Evolutionary conservation across 2,113 vertebrate genomes (phyloP), one percentile per base, ranked within the genome.

Genomic region (Hippocampus abdominalis): DNA sequence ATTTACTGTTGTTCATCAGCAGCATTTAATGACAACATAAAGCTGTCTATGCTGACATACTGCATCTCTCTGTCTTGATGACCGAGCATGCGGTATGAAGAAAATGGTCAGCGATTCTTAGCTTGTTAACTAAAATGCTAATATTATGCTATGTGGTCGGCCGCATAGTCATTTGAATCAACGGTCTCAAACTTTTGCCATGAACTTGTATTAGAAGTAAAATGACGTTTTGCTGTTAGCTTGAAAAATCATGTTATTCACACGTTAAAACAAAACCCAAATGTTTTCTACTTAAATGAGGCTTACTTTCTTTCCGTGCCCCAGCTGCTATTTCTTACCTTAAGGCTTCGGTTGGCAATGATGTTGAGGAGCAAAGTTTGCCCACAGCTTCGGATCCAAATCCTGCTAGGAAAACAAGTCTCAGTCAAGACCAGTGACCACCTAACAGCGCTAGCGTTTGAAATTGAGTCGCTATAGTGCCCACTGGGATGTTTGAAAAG

Each of bases 341-440:
- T 89, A 91, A 80, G 0, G 89, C 61, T 84, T 91, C 93, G 72
- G 93, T 93, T 76, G 93, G 93, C 56, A 89, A 83, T 20, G 94
- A 72, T 40, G 83, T 83, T 49, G 93, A 91, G 73, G 82, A 92
- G 90, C 89, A 92, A 85, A 94, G 84, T 82, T 90, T 93, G 77
- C 87, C 23, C 9, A 91, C 80, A 62, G 91, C 84, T 85, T 91
- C 92, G 77, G 92, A 88, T 88, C 87, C 93, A 92, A 95, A 93
- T 89, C 91, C 91, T 93, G 69, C 53, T 21, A 83, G 82, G 49
- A 79, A 79, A 18, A 69, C 2, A 53, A 46, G 10, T 69, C 3
- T 23, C 4, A 16, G 1, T 72, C 13, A 70, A 15, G 8, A 29
- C 15, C 32, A 36, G 5, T 36, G 32, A 36, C 32, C 56, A 18